Conservation (phyloP, 2,888 invertebrate genomes). For the Hololepta plana region DNA sequence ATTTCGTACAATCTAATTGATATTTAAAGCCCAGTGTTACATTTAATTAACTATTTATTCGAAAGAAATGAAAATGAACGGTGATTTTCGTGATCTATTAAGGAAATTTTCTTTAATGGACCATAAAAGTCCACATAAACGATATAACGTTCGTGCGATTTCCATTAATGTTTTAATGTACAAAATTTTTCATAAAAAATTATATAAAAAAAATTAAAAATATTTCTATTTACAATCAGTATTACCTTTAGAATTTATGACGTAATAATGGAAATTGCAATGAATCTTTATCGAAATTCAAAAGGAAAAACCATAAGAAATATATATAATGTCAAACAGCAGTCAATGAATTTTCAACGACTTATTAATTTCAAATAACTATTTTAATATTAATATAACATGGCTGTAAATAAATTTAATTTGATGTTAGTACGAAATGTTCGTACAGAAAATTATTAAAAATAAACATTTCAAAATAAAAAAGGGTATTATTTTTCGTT, state of each 20-base stretch:
- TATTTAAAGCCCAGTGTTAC: too few species aligned
- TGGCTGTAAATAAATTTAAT: conserved; percentile 26
- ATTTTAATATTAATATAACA: conserved; percentile 28
- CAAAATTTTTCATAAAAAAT: conserved; percentile 21
- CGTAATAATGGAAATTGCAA: conserved; percentile 5
- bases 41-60: too few species aligned
- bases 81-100: conserved; percentile 9
- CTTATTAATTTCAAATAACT: conserved; percentile 16
- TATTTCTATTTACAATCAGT: conserved; percentile 19
- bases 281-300: too few species aligned
- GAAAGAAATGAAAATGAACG: conserved; percentile 20
- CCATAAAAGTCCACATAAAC: too few species aligned
- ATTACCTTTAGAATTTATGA: conserved; percentile 18
- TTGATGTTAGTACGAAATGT: conserved; percentile 27
- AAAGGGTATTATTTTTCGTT: too few species aligned
- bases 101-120: conserved; percentile 3
- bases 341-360: conserved; percentile 12
- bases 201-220: conserved; percentile 12
- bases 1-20: conserved; percentile 16
- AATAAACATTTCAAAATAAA: too few species aligned
- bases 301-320: too few species aligned
- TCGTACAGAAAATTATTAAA: conserved; percentile 24
- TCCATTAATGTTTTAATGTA: conserved; percentile 16
- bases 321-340: too few species aligned
- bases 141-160: conserved; percentile 11